Evolutionary conservation across 1,140 invertebrate species (phyloP), one percentile per base, ranked within the genome.

Genomic region (Scaptodrosophila lebanonensis): DNA sequence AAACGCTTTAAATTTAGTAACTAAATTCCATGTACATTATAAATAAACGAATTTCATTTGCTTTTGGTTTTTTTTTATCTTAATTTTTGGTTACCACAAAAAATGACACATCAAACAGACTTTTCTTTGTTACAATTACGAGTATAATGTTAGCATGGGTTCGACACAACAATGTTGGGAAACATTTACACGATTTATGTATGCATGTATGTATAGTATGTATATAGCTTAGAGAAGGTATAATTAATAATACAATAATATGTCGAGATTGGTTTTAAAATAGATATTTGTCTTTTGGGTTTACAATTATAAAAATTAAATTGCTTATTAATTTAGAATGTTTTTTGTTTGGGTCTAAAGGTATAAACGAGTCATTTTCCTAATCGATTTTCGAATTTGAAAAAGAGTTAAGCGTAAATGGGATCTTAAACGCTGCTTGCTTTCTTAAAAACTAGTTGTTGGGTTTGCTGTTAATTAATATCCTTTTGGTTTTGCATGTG

Each of bases 301-400:
- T 52, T 45, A 40, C 18, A 36, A 47, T 73, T 82, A 69, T 79
- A 70, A 75, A 82, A 75, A 75, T 75, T 66, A 61, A 82, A 84
- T 84, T 84, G 79, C 82, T 84, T 84, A 53, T 75, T 75, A 71
- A 75, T 84, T 84, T 84, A 84, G 79, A 84, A 84, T 84, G 39
- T 29, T 66, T 50, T 54, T 61, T 35, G 20, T 45, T 33, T 44
- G 22, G 22, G 22, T 25, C 8, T 25, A n/a, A 25, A 25, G 22
- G 22, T 18, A 42, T 29, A 16, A 27, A 3, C 29, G 13, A 11
- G 12, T 16, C 2, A n/a, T 47, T 47, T 47, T 47, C 32, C 17
- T 11, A 47, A n/a, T 29, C 12, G 22, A 3, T 16, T 38, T n/a
- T n/a, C n/a, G n/a, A 9, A 13, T 12, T 12, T 38, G 9, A 38